phyloP scores from a whole-genome alignment of 2,888 invertebrate genomes.

The Blera fallax region DNA sequence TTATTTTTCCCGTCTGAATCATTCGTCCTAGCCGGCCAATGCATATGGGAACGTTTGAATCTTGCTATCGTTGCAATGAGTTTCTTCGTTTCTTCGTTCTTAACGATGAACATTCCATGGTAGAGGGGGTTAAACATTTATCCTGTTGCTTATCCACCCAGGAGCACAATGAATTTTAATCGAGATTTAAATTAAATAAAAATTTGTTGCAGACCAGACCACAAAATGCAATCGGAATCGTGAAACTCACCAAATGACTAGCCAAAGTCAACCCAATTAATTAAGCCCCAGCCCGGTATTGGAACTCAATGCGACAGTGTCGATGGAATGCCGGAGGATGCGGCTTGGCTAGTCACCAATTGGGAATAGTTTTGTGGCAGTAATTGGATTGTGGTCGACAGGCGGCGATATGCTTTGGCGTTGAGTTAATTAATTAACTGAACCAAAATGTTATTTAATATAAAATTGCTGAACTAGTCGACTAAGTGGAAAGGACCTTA shows the following conservation, averaged over 20 bases:
- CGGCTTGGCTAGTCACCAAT: not conserved
- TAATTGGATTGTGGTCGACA: constrained; percentile 42
- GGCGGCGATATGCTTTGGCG: not conserved
- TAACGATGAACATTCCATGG: not conserved
- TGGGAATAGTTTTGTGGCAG: not conserved
- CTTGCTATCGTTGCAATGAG: not conserved
- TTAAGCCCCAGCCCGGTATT: not conserved
- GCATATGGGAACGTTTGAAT: not conserved
- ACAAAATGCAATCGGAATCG: constrained; percentile 1
- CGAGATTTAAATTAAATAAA: not conserved
- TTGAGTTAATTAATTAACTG: constrained; percentile 38
- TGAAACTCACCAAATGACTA: not conserved
- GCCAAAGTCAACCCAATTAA: not conserved
- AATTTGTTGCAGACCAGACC: not conserved
- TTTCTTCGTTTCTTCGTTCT: not conserved
- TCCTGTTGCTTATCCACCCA: not conserved
- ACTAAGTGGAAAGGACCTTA: not conserved
- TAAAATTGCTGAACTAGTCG: not conserved
- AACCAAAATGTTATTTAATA: constrained; percentile 18
- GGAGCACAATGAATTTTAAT: not conserved
- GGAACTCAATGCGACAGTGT: not conserved
- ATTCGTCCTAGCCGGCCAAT: too few relatives aligned
- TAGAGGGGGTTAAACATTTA: too few relatives aligned
- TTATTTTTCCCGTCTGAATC: not conserved
- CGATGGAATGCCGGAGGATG: not conserved